These are phyloP conservation scores for Smittia sp. DNA, from an alignment of 2,888 invertebrate genomes.

Conservation along the genomic window DNA sequence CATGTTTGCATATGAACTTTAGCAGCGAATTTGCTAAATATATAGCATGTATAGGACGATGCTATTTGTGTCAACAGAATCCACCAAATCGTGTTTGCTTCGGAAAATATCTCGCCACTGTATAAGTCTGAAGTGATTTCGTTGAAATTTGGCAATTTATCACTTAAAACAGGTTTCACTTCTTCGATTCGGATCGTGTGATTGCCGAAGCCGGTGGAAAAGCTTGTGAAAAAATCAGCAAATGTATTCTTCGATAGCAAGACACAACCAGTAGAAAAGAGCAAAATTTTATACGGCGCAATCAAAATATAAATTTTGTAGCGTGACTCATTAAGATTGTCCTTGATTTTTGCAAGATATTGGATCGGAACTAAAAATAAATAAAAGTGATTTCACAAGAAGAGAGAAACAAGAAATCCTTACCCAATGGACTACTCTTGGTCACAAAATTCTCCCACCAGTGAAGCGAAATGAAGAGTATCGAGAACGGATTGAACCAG, in stretches of 20 bases:
- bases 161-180: conserved; percentile 49
- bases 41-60: conserved; percentile 65
- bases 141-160: conserved; percentile 46
- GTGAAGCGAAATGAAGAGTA: conserved; percentile 68
- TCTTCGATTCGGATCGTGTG: conserved; percentile 58
- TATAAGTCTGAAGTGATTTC: conserved; percentile 54
- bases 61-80: conserved; percentile 65
- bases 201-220: conserved; percentile 55
- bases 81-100: conserved; percentile 54
- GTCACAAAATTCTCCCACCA: conserved; percentile 84
- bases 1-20: conserved; percentile 86
- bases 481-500: conserved; percentile 58
- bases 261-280: conserved; percentile 67
- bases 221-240: conserved; percentile 54
- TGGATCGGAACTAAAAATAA: conserved; percentile 49
- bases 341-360: conserved; percentile 55
- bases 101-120: conserved; percentile 44
- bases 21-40: conserved; percentile 76
- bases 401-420: conserved; percentile 35
- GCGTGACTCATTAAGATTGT: conserved; percentile 62
- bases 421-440: conserved; percentile 49
- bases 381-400: conserved; percentile 19
- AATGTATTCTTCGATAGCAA: conserved; percentile 54
- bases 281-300: conserved; percentile 71
- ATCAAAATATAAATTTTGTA: conserved; percentile 72